These are phyloP conservation scores for Hyles euphorbiae DNA, from an alignment of 1,140 invertebrate genomes.

Conservation along the genomic window DNA sequence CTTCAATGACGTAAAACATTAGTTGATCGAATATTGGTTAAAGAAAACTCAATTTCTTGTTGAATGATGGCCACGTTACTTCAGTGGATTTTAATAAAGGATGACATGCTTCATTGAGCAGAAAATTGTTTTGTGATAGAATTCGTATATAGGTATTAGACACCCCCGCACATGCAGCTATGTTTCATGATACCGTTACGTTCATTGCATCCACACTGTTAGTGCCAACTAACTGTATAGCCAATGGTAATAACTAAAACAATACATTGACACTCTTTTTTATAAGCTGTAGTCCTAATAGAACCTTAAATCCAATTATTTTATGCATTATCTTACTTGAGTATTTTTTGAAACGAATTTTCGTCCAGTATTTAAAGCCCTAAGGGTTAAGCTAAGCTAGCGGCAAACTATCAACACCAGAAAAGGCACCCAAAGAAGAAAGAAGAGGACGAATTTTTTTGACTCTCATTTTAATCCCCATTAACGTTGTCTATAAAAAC, in stretches of 20 bases:
- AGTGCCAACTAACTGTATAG: not conserved
- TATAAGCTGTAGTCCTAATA: no score
- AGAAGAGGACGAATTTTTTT: no score
- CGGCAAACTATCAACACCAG: no score
- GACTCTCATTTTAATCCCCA: no score
- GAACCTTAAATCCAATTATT: no score
- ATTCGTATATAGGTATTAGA: slow-evolving; percentile 5
- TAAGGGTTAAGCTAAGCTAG: no score
- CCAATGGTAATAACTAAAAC: not conserved
- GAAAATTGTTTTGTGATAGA: slow-evolving; percentile 10
- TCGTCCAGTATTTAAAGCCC: no score
- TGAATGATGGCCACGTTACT: not conserved
- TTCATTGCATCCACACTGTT: not conserved
- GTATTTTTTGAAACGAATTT: no score
- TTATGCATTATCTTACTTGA: no score
- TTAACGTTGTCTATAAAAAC: no score
- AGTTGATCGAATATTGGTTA: not conserved
- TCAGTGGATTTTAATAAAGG: slow-evolving; percentile 11
- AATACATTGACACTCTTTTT: not conserved
- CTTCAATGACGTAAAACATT: no score
- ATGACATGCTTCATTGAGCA: slow-evolving; percentile 8
- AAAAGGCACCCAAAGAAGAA: no score
- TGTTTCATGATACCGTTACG: not conserved
- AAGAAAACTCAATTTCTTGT: not conserved
- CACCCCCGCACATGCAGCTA: slow-evolving; percentile 1